Percentiles rank a stretch among this genome's conserved stretches.
These are phyloP conservation scores for Tenthredo mesomela DNA, from an alignment of 2,888 invertebrate genomes.

Conservation along the genomic window DNA sequence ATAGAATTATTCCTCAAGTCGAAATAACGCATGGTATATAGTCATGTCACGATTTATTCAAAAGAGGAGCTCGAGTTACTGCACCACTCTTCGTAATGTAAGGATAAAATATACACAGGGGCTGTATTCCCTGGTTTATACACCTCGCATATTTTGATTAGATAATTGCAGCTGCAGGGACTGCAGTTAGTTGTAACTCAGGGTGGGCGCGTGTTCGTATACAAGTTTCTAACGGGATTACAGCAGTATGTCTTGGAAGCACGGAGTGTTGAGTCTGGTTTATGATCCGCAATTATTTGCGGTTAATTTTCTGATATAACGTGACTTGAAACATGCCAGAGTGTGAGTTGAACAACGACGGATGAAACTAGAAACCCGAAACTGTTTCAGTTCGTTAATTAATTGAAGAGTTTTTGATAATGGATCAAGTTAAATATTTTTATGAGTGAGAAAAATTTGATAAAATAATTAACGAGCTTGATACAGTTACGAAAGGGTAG, in stretches of 20 bases:
- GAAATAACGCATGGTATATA: neutral
- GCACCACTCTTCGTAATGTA: neutral
- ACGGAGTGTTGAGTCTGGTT: conserved; percentile 12
- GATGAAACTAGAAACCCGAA: neutral
- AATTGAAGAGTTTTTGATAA: neutral
- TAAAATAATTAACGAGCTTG: neutral
- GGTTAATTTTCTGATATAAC: neutral
- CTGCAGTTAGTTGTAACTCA: conserved; percentile 12
- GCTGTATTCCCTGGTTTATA: neutral
- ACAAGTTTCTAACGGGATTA: conserved; percentile 13
- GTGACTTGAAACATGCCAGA: neutral
- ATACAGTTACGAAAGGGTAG: neutral
- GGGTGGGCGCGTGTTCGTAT: neutral
- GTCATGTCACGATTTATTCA: neutral
- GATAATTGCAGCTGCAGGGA: conserved; percentile 18
- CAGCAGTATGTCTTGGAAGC: neutral
- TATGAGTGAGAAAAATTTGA: neutral
- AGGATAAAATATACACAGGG: neutral
- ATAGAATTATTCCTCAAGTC: neutral
- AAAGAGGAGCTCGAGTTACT: neutral
- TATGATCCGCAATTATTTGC: conserved; percentile 22
- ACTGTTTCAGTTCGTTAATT: neutral
- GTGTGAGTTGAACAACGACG: neutral
- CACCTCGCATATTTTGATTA: neutral
- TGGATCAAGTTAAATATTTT: neutral